phyloP scores from a whole-genome alignment of 2,113 vertebrate genomes.

The Pterophyllum scalare region DNA sequence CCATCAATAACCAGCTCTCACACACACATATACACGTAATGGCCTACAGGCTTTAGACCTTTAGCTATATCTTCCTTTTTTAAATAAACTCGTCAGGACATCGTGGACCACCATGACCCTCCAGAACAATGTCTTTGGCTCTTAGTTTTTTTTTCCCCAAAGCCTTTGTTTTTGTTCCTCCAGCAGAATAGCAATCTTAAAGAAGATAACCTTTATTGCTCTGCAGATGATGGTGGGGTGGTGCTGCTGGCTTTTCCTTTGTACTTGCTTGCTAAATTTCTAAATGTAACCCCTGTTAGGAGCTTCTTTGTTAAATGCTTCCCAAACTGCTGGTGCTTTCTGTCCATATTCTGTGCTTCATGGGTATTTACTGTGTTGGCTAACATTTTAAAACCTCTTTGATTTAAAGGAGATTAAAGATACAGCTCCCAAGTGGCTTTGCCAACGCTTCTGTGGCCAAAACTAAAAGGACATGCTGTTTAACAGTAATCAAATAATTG shows the following conservation, averaged over 20 bases:
- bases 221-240: not conserved
- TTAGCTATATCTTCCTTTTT: not conserved
- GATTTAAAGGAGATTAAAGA: constrained; percentile 10
- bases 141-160: not conserved
- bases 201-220: not conserved
- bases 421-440: not conserved
- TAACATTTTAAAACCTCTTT: constrained; percentile 2
- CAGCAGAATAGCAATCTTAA: not conserved
- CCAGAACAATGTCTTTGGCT: not conserved
- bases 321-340: not conserved
- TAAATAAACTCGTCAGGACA: not conserved
- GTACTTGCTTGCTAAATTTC: not conserved
- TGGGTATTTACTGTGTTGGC: not conserved
- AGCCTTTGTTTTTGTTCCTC: no score
- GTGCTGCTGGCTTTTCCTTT: not conserved
- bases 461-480: constrained; percentile 8
- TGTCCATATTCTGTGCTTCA: not conserved
- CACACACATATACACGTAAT: not conserved
- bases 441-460: not conserved
- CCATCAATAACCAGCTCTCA: constrained; percentile 63
- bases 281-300: not conserved
- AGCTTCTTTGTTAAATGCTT: not conserved
- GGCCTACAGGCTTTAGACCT: not conserved
- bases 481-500: constrained; percentile 26
- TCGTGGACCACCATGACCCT: no score